Percentiles rank a stretch among this genome's conserved stretches.
These are phyloP conservation scores for Erannis defoliaria DNA, from an alignment of 2,888 invertebrate genomes.

Conservation along the genomic window DNA sequence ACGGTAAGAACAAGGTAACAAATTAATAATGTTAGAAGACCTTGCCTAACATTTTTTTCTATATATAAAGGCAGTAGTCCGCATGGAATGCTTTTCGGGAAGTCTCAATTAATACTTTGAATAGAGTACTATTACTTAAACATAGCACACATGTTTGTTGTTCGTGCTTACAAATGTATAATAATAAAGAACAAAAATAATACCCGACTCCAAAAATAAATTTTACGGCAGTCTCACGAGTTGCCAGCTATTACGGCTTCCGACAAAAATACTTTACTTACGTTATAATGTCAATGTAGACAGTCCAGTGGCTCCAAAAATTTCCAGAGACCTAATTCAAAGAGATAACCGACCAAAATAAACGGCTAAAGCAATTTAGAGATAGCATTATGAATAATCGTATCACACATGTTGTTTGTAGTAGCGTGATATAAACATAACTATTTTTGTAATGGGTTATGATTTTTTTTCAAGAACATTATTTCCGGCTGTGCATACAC, in stretches of 20 bases:
- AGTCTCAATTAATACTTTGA: neutral
- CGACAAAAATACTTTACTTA: slow-evolving; percentile 41
- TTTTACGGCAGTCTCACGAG: slow-evolving; percentile 42
- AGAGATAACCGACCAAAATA: slow-evolving; percentile 36
- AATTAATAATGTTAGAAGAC: too few species aligned
- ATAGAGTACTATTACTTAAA: neutral
- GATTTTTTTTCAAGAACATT: slow-evolving; percentile 8
- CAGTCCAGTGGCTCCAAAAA: slow-evolving; percentile 31
- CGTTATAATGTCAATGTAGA: slow-evolving; percentile 33
- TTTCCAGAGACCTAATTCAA: slow-evolving; percentile 39
- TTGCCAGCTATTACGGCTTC: slow-evolving; percentile 37
- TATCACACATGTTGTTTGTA: slow-evolving; percentile 25
- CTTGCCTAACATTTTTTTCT: too few species aligned
- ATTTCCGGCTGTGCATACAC: slow-evolving; percentile 10
- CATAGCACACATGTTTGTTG: slow-evolving; percentile 3
- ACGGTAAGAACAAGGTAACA: too few species aligned
- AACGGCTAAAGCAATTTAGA: slow-evolving; percentile 29
- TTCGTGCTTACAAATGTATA: neutral
- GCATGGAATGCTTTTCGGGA: neutral
- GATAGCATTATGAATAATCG: slow-evolving; percentile 29
- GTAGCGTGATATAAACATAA: slow-evolving; percentile 10
- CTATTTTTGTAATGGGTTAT: slow-evolving; percentile 18
- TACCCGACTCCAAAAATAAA: slow-evolving; percentile 47
- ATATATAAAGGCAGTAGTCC: too few species aligned
- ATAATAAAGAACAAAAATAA: slow-evolving; percentile 44